These are phyloP conservation scores for Enteromius mattozi DNA, from an alignment of 2,797 vertebrate species.

Conservation along the genomic window DNA sequence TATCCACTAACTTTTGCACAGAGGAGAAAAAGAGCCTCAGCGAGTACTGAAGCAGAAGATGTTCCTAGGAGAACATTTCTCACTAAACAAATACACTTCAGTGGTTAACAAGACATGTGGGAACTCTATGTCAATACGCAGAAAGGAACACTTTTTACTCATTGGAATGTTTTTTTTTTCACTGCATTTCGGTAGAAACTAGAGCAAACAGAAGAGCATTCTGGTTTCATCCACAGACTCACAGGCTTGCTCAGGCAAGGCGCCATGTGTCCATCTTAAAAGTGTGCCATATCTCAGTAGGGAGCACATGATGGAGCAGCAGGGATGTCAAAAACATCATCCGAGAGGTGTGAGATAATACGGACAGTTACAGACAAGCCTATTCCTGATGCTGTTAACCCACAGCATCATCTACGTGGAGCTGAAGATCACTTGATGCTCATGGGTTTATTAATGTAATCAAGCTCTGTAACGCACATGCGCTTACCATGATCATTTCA, in stretches of 20 bases:
- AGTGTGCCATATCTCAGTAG: constrained; percentile 52
- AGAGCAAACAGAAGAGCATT: constrained; percentile 35
- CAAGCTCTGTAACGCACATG: not conserved
- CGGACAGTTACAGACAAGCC: constrained; percentile 63
- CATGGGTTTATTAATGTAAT: not conserved
- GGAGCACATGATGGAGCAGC: constrained; percentile 48
- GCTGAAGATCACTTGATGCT: not conserved
- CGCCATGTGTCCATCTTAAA: constrained; percentile 40
- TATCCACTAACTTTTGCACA: constrained; percentile 16
- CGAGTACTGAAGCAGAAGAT: constrained; percentile 14
- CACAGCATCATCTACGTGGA: constrained; percentile 16
- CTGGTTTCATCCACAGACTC: constrained; percentile 35
- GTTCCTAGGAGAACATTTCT: constrained; percentile 30
- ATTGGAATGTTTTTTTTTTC: not conserved
- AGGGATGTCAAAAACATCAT: constrained; percentile 56
- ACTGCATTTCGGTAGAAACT: constrained; percentile 44
- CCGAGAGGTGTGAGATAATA: constrained; percentile 57
- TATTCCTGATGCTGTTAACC: constrained; percentile 58
- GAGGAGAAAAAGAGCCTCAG: constrained; percentile 14
- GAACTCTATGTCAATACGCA: constrained; percentile 46
- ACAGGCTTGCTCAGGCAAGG: constrained; percentile 36
- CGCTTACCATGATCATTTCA: not conserved
- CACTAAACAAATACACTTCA: constrained; percentile 48
- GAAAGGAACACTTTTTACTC: not conserved
- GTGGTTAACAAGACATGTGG: constrained; percentile 51